phyloP scores from a whole-genome alignment of 2,888 invertebrate genomes.

The Drosophila glabriapex region DNA sequence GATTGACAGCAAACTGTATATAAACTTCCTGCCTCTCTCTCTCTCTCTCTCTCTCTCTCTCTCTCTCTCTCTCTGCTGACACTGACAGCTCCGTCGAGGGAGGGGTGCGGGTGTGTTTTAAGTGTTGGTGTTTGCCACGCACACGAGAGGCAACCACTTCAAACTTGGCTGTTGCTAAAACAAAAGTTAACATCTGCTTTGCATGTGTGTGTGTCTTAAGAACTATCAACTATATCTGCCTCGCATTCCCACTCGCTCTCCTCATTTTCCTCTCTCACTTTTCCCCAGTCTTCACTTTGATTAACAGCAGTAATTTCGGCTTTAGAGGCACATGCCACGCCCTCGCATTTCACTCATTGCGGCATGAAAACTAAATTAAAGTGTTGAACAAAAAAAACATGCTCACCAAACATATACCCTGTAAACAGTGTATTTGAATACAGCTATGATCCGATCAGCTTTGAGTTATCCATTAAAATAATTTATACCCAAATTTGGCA shows the following conservation, averaged over 20 bases:
- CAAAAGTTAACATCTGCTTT: slow-evolving; percentile 74
- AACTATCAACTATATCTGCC: slow-evolving; percentile 5
- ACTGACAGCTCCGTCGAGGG: slow-evolving; percentile 48
- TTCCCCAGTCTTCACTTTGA: slow-evolving; percentile 53
- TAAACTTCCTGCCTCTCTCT: slow-evolving; percentile 53
- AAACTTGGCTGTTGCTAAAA: slow-evolving; percentile 78
- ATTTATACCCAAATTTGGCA: background rate
- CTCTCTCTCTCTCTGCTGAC: slow-evolving; percentile 5
- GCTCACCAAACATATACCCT: slow-evolving; percentile 23
- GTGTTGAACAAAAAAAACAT: slow-evolving; percentile 7
- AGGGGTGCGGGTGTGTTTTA: slow-evolving; percentile 10
- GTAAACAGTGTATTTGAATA: background rate
- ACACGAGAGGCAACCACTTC: slow-evolving; percentile 67
- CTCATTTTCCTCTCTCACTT: background rate
- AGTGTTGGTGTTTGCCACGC: slow-evolving; percentile 69
- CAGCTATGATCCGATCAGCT: background rate
- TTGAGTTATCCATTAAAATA: background rate
- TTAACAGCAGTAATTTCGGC: slow-evolving; percentile 77
- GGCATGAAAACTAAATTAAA: slow-evolving; percentile 58
- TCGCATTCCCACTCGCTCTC: slow-evolving; percentile 2
- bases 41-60: slow-evolving; percentile 45
- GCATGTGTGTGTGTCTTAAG: slow-evolving; percentile 34
- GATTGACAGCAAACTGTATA: slow-evolving; percentile 71
- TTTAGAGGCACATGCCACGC: slow-evolving; percentile 52
- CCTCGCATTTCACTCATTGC: slow-evolving; percentile 60